Percentiles rank a stretch among this genome's conserved stretches.
These are phyloP conservation scores for Palythoa caribaeorum DNA, from an alignment of 92 coral and sea anemone species.

Conservation along the genomic window DNA sequence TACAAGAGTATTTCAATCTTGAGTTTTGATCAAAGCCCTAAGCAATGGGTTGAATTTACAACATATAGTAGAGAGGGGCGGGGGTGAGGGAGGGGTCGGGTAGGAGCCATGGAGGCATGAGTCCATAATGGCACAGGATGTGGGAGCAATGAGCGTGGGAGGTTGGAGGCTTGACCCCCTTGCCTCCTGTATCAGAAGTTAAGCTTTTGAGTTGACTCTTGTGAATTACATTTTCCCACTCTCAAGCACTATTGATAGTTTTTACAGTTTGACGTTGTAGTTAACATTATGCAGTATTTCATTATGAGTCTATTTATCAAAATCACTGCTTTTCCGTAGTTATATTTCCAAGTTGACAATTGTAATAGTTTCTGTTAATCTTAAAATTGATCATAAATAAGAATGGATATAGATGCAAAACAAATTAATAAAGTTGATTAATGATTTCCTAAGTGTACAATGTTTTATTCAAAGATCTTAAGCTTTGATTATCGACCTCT, in stretches of 20 bases:
- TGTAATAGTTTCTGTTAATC: constrained; percentile 12
- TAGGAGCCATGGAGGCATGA: not conserved
- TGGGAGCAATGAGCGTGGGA: not conserved
- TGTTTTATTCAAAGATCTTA: not conserved
- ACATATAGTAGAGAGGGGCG: not conserved
- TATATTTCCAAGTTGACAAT: constrained; percentile 6
- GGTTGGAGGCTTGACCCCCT: not conserved
- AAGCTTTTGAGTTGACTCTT: not conserved
- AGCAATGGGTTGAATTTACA: not conserved
- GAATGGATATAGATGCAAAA: not conserved
- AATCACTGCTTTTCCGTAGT: constrained; percentile 3
- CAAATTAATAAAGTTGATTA: not conserved
- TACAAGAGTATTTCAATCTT: not conserved
- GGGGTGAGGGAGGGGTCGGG: not conserved
- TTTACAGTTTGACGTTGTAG: not conserved
- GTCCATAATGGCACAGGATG: not conserved
- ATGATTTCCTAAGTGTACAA: not conserved
- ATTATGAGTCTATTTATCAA: not conserved
- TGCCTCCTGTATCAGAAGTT: not conserved
- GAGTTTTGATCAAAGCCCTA: not conserved
- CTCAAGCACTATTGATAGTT: constrained; percentile 17
- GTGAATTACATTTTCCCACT: not conserved
- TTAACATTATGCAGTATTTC: constrained; percentile 2
- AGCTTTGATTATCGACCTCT: not conserved
- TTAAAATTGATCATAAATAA: not conserved